A percentile compares a stretch with the other conserved stretches of the same genome.
phyloP scores from a whole-genome alignment of 2,888 invertebrate species.

The Cinara cedri region DNA sequence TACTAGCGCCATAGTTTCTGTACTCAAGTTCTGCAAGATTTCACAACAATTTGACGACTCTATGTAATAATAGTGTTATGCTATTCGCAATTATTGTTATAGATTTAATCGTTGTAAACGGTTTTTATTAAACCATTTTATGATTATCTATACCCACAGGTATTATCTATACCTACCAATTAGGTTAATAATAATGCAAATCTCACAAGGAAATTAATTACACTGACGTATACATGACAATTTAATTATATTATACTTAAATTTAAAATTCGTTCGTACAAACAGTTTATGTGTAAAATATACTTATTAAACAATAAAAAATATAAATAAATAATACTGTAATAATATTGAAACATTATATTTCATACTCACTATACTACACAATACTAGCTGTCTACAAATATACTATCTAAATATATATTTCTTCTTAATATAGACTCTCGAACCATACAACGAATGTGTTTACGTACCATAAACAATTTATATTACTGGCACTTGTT shows the following conservation, averaged over 20 bases:
- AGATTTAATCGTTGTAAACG: not conserved
- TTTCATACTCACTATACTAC: not conserved
- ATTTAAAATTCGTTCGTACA: not conserved
- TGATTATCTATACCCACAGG: too few species aligned
- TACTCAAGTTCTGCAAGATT: too few species aligned
- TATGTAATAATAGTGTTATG: too few species aligned
- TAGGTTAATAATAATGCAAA: not conserved
- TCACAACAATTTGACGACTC: too few species aligned
- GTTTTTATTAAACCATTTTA: not conserved
- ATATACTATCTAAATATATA: not conserved
- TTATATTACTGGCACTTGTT: not conserved
- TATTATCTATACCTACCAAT: too few species aligned
- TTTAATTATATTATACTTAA: not conserved
- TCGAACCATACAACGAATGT: not conserved
- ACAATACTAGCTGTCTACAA: not conserved
- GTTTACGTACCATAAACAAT: not conserved
- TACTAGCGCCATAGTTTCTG: too few species aligned
- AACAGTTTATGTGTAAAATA: not conserved
- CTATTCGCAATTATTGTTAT: too few species aligned
- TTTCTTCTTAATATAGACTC: not conserved
- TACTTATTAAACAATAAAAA: slow-evolving; percentile 23
- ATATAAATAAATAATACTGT: not conserved
- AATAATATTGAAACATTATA: not conserved
- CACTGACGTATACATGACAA: not conserved
- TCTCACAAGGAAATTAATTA: too few species aligned